A percentile compares a stretch with the other conserved stretches of the same genome.
Evolutionary conservation across 2,888 invertebrate genomes (phyloP).

Genomic region (Globia sparganii): DNA sequence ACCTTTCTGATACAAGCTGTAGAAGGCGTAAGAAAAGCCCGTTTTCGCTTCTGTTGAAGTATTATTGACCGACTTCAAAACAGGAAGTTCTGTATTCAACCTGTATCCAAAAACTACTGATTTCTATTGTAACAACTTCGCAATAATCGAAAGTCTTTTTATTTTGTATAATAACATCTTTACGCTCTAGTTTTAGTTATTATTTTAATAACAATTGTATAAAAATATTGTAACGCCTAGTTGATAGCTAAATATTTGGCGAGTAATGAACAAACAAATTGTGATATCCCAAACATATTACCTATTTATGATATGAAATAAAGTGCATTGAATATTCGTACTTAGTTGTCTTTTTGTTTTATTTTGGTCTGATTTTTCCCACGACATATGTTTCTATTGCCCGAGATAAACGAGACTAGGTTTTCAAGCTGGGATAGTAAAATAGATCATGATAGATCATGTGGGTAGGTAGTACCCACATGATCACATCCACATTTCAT

Average conservation of each 20-base stretch:
- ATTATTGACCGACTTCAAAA: no score
- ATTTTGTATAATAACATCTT: conserved; percentile 17
- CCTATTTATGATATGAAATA: conserved; percentile 80
- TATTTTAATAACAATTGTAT: conserved; percentile 38
- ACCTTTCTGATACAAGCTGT: no score
- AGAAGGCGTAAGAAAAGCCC: no score
- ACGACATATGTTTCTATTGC: not conserved
- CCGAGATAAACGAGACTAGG: not conserved
- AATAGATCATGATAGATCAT: no score
- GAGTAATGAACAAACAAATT: conserved; percentile 80
- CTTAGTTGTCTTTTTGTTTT: conserved; percentile 23
- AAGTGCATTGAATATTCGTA: conserved; percentile 72
- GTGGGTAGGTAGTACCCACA: not conserved
- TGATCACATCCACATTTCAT: not conserved
- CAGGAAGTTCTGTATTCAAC: no score
- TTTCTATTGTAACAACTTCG: not conserved
- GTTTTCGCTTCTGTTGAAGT: no score
- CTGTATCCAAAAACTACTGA: not conserved
- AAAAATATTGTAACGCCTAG: conserved; percentile 43
- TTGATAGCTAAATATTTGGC: conserved; percentile 70
- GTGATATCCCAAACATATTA: conserved; percentile 85
- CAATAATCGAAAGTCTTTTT: not conserved
- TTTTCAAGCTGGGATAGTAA: not conserved
- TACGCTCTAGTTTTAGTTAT: conserved; percentile 29
- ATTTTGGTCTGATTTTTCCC: not conserved